These are phyloP conservation scores for Bactericera cockerelli DNA, from an alignment of 1,140 invertebrate species.

Conservation along the genomic window DNA sequence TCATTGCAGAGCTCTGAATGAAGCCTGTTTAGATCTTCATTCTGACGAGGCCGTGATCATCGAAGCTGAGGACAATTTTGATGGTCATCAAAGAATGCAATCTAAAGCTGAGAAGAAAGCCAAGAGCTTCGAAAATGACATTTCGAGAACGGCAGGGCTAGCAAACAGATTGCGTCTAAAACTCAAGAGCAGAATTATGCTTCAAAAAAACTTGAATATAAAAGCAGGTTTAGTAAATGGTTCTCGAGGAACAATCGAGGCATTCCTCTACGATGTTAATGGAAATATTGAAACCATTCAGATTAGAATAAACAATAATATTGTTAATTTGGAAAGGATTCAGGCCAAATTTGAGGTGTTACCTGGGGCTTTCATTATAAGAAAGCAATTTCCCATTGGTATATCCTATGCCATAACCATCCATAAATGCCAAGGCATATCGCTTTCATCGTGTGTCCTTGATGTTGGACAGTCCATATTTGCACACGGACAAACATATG, in stretches of 20 bases:
- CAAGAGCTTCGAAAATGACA: slow-evolving; percentile 15
- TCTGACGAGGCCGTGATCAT: slow-evolving; percentile 7
- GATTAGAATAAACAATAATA: not conserved
- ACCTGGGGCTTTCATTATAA: slow-evolving; percentile 23
- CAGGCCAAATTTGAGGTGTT: slow-evolving; percentile 26
- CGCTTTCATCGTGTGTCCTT: slow-evolving; percentile 24
- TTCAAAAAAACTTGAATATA: slow-evolving; percentile 27
- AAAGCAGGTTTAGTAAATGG: slow-evolving; percentile 25
- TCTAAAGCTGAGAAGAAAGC: slow-evolving; percentile 20
- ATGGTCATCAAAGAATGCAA: slow-evolving; percentile 6
- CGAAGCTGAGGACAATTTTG: slow-evolving; percentile 9
- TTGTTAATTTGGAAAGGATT: slow-evolving; percentile 19
- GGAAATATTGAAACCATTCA: not conserved
- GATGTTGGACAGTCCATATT: slow-evolving; percentile 26
- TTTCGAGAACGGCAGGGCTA: slow-evolving; percentile 22
- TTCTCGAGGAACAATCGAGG: slow-evolving; percentile 20
- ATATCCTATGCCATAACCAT: slow-evolving; percentile 29
- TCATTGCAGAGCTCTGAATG: slow-evolving; percentile 6
- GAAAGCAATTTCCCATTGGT: slow-evolving; percentile 29
- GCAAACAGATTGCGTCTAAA: slow-evolving; percentile 22
- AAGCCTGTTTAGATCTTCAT: slow-evolving; percentile 9
- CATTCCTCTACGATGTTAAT: slow-evolving; percentile 13
- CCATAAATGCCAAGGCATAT: slow-evolving; percentile 30
- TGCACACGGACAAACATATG: slow-evolving; percentile 27
- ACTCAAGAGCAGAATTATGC: slow-evolving; percentile 24